Base-by-base conservation (phyloP, 2,888 invertebrate species). In the Eupithecia insigniata region DNA sequence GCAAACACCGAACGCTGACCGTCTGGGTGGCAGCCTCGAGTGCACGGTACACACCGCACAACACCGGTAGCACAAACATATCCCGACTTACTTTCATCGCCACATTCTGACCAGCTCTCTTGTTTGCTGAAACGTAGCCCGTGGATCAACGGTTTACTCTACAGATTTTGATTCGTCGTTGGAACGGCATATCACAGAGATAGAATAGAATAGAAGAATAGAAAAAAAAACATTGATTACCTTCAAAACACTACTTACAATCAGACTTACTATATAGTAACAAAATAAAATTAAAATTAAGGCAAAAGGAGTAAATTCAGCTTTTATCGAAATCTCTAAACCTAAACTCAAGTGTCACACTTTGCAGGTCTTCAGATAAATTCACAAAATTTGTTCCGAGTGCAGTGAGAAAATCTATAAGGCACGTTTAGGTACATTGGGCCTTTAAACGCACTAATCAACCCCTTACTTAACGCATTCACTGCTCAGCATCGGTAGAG, bases 51-150 rank as follows among this genome's bases (percentile, higher is more conserved):
- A 93, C 93, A 93, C 79, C 76, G 82, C 83, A 67, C 85, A 91
- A 92, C 91, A 92, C 93, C 92, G 89, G 93, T 93, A 92, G 92
- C 91, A 84, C 89, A 92, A 92, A 92, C 90, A 91, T 86, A 88
- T 86, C 83, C 85, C 87, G 85, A 87, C 86, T 87, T 87, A 85
- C 86, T 87, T 89, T 86, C 84, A 85, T 87, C 88, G 85, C 84
- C 86, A 85, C 85, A 86, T 88, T 89, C 85, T 85, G 83, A 86
- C 79, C 83, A 87, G 86, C 79, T 80, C 79, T 81, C 76, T 80
- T 78, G 74, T 76, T 76, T 79, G 77, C 74, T 75, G 74, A 76
- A 77, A 77, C 75, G 68, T 69, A 71, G 73, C 73, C 66, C 67
- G 69, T 65, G 64, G 69, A 62, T 70, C 66, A 67, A 58, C 67